These are phyloP conservation scores for Agelas oroides DNA, from an alignment of 37 sponge, comb jelly and placozoan species.

Conservation along the genomic window DNA sequence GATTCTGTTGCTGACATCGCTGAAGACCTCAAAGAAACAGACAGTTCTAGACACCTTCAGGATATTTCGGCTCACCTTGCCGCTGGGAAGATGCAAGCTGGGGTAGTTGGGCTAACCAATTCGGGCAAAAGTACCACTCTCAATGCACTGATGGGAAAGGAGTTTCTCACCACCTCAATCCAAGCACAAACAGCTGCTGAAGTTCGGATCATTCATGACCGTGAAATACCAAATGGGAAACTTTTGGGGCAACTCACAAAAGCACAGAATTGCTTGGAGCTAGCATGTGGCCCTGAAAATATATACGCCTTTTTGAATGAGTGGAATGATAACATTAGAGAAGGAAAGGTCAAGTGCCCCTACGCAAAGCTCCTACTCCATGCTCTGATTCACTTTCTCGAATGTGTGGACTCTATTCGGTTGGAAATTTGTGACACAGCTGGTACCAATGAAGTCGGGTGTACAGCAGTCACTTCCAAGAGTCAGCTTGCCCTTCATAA, in stretches of 20 bases:
- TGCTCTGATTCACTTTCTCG: no score
- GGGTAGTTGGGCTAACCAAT: neutral
- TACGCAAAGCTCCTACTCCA: no score
- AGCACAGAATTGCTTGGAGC: neutral
- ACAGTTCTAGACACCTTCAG: neutral
- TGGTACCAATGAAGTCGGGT: no score
- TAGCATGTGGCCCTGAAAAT: neutral
- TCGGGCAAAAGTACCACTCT: constrained; percentile 3
- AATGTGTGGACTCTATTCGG: no score
- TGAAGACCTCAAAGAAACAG: neutral
- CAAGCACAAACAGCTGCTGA: constrained; percentile 7
- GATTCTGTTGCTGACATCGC: neutral
- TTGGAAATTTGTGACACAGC: no score
- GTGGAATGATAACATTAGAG: neutral
- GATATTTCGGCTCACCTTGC: neutral
- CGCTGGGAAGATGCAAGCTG: neutral
- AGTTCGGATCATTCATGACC: neutral
- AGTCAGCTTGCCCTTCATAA: no score
- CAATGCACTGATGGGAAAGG: neutral
- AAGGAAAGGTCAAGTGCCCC: neutral
- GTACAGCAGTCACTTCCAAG: no score
- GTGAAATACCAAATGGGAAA: neutral
- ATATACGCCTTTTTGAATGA: neutral
- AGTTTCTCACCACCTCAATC: neutral
- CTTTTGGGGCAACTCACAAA: neutral